A percentile compares a stretch with the other conserved stretches of the same genome.
phyloP scores from a whole-genome alignment of 2,888 invertebrate species.

The Trissolcus japonicus region DNA sequence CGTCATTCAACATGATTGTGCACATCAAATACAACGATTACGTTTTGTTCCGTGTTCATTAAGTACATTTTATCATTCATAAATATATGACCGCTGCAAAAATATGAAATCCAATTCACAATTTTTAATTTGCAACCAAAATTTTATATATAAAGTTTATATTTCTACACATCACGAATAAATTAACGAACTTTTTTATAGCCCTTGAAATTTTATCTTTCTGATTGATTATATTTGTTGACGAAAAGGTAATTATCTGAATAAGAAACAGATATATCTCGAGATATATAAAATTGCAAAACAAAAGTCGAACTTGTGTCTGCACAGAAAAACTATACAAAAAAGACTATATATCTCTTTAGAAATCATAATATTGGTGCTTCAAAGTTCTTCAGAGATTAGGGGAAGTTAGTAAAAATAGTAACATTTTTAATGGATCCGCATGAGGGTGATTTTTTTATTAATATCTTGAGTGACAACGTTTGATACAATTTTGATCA shows the following conservation, averaged over 20 bases:
- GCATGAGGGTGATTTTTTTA: too few relatives aligned
- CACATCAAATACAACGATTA: neutral
- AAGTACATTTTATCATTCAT: neutral
- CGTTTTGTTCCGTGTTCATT: neutral
- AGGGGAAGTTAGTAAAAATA: neutral
- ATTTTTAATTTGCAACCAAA: too few relatives aligned
- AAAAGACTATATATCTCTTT: neutral
- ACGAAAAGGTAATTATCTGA: too few relatives aligned
- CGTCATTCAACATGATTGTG: conserved; percentile 4
- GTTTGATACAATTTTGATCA: neutral
- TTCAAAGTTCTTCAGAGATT: neutral
- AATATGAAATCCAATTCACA: too few relatives aligned
- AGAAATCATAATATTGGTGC: conserved; percentile 2
- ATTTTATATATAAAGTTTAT: too few relatives aligned
- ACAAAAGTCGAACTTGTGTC: neutral
- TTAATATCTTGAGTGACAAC: neutral
- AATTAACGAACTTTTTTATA: too few relatives aligned
- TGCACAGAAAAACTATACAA: neutral
- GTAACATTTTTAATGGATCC: too few relatives aligned
- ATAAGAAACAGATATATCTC: neutral
- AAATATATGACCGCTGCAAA: too few relatives aligned
- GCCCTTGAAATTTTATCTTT: too few relatives aligned
- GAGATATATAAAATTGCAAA: neutral
- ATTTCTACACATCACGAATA: too few relatives aligned
- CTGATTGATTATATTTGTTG: too few relatives aligned